A percentile compares a stretch with the other conserved stretches of the same genome.
Conservation (phyloP, 2,113 vertebrate species). For the Ptychochromis oligacanthus region DNA sequence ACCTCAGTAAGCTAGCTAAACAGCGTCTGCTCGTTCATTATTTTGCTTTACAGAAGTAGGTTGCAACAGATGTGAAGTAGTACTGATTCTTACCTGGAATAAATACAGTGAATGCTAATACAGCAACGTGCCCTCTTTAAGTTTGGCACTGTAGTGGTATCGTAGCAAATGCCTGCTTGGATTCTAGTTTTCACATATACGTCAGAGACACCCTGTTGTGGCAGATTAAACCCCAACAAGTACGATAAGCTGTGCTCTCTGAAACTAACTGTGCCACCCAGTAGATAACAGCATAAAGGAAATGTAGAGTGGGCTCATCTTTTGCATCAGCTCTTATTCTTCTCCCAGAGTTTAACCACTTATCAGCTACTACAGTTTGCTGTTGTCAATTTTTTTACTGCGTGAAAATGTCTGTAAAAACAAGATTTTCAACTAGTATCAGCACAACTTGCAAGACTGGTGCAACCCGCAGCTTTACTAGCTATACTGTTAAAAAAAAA, state of each 20-base stretch:
- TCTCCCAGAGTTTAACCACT: neutral
- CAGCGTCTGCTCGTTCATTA: neutral
- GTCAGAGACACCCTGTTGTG: neutral
- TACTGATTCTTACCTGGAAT: neutral
- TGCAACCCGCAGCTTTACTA: neutral
- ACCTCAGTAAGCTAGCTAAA: neutral
- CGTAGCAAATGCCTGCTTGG: neutral
- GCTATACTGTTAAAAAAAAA: neutral
- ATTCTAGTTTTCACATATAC: neutral
- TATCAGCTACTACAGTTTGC: neutral
- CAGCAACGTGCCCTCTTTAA: neutral
- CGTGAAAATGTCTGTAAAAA: neutral
- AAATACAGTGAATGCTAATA: neutral
- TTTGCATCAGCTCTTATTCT: neutral
- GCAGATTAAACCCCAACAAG: neutral
- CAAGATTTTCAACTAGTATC: neutral
- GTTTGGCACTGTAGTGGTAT: neutral
- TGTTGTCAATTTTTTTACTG: neutral
- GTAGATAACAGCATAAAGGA: neutral
- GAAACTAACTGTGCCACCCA: constrained; percentile 2
- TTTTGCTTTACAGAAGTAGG: neutral
- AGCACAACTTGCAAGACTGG: neutral
- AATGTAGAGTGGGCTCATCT: neutral
- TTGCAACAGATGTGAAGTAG: neutral
- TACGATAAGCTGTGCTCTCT: neutral